These are phyloP conservation scores for Popillia japonica DNA, from an alignment of 1,140 invertebrate genomes.

Conservation along the genomic window DNA sequence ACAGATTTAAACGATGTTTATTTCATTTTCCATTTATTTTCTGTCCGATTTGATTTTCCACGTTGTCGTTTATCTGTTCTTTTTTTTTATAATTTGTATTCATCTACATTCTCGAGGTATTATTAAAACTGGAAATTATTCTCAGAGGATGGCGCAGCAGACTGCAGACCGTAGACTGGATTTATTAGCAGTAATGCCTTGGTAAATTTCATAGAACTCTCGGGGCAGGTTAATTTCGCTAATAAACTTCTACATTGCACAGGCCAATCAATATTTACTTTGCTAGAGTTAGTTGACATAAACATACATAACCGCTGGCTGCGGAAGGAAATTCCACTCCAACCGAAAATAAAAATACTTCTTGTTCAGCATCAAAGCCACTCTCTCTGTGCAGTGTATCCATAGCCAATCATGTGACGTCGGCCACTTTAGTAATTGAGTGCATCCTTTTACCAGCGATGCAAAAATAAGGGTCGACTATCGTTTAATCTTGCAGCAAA, in stretches of 20 bases:
- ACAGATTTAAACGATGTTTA: neutral
- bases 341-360: constrained; percentile 49
- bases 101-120: neutral
- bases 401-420: constrained; percentile 52
- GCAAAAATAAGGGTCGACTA: constrained; percentile 45
- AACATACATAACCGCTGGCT: constrained; percentile 52
- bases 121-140: neutral
- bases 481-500: constrained; percentile 53
- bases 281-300: constrained; percentile 58
- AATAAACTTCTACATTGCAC: constrained; percentile 53
- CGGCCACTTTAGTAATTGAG: constrained; percentile 53
- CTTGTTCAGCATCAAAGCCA: constrained; percentile 45
- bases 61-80: neutral
- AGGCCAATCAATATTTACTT: constrained; percentile 55
- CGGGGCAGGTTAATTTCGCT: constrained; percentile 52
- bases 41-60: neutral
- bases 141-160: too few relatives aligned
- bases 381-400: constrained; percentile 42
- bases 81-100: neutral
- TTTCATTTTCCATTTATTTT: neutral
- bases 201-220: constrained; percentile 42
- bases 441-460: constrained; percentile 48
- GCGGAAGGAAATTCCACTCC: constrained; percentile 55
- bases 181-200: constrained; percentile 41
- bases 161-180: neutral